Evolutionary conservation across 2,797 vertebrate species (phyloP).

Genomic region (Zenarchopterus dispar): DNA sequence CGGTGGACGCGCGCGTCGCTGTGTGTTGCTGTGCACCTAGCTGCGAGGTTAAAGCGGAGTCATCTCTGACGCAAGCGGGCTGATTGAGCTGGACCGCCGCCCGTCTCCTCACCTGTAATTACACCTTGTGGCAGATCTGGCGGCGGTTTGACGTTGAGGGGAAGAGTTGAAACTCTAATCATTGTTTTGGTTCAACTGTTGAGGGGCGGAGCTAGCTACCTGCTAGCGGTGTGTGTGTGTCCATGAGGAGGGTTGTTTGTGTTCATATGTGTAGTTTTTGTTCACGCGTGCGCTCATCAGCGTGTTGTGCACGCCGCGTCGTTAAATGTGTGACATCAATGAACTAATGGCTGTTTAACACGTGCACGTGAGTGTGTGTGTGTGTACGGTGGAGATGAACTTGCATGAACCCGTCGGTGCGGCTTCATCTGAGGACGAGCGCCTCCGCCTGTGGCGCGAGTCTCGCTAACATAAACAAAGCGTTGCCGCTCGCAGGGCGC

Average conservation of each 20-base stretch:
- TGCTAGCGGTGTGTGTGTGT: not conserved
- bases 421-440: constrained; percentile 23
- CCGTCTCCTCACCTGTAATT: constrained; percentile 57
- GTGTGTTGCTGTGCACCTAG: constrained; percentile 15
- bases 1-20: not conserved
- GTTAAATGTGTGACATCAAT: not conserved
- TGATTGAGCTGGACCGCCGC: constrained; percentile 30
- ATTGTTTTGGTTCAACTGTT: constrained; percentile 48
- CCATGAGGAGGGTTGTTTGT: not conserved
- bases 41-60: constrained; percentile 22
- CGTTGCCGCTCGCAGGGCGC: not conserved
- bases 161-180: constrained; percentile 67
- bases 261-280: not conserved
- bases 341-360: not conserved
- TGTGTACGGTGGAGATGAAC: constrained; percentile 21
- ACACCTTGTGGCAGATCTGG: constrained; percentile 49
- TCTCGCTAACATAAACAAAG: constrained; percentile 50
- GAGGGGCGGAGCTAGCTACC: not conserved
- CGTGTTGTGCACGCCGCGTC: not conserved
- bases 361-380: constrained; percentile 13
- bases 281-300: not conserved
- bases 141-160: constrained; percentile 40
- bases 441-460: constrained; percentile 5
- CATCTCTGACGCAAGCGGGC: constrained; percentile 48
- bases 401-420: constrained; percentile 28